phyloP scores from a whole-genome alignment of 2,888 invertebrate species.

The Meta bourneti region DNA sequence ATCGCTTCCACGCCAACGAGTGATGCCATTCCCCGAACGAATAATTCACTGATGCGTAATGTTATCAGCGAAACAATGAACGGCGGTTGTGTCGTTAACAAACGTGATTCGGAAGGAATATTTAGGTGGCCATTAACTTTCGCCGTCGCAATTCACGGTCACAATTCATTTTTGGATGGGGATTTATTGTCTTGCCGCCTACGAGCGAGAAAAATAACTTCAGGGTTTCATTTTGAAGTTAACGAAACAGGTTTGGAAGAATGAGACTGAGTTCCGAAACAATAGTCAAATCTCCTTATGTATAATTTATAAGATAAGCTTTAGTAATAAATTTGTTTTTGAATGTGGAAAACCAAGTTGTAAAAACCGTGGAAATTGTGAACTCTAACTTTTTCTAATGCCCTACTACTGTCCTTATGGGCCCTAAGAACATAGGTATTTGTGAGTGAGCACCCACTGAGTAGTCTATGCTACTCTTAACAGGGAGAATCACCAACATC shows the following conservation, averaged over 20 bases:
- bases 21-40: slow-evolving; percentile 5
- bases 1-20: slow-evolving; percentile 4
- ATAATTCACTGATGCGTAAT: slow-evolving; percentile 30
- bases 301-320: not conserved
- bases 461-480: too few species aligned
- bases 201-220: not conserved
- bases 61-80: slow-evolving; percentile 30
- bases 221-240: not conserved
- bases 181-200: slow-evolving; percentile 14
- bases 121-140: slow-evolving; percentile 18
- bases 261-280: not conserved
- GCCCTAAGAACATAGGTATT: too few species aligned
- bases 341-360: not conserved
- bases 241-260: not conserved
- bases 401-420: too few species aligned
- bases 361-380: too few species aligned
- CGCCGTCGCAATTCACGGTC: slow-evolving; percentile 1
- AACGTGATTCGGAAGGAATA: slow-evolving; percentile 20
- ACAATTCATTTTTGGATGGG: slow-evolving; percentile 8
- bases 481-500: too few species aligned
- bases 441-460: too few species aligned
- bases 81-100: slow-evolving; percentile 3
- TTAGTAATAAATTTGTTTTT: not conserved
- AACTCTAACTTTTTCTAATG: too few species aligned
- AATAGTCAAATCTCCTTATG: not conserved